Conservation (phyloP, 2,113 vertebrate species). For the Pheucticus melanocephalus region DNA sequence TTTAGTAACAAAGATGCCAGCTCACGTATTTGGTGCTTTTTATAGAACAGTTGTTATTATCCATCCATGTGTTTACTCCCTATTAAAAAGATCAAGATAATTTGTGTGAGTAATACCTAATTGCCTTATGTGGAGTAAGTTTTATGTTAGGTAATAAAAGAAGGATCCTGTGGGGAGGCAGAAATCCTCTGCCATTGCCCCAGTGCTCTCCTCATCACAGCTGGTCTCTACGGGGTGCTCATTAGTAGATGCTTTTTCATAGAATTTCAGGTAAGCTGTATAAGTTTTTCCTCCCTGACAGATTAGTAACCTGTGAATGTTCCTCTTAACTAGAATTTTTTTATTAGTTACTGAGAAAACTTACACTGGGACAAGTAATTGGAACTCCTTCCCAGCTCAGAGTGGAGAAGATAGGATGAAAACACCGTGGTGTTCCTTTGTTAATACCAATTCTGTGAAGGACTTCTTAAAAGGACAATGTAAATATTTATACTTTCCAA, state of each 20-base stretch:
- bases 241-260: neutral
- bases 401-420: neutral
- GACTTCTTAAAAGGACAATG: neutral
- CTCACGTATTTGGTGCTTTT: neutral
- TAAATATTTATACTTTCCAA: neutral
- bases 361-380: neutral
- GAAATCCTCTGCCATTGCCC: neutral
- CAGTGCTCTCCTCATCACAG: neutral
- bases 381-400: neutral
- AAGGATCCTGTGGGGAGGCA: neutral
- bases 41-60: neutral
- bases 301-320: neutral
- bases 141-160: slow-evolving; percentile 11
- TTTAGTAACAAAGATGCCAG: neutral
- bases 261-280: neutral
- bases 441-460: neutral
- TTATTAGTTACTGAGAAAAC: neutral
- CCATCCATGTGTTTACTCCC: neutral
- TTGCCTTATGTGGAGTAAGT: neutral
- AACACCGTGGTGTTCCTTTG: neutral
- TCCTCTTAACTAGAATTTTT: neutral
- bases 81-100: neutral
- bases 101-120: neutral
- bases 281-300: neutral
- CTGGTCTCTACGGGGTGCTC: neutral